These are phyloP conservation scores for Camelus dromedarius DNA, from an alignment of 2,113 vertebrate species.

Conservation along the genomic window DNA sequence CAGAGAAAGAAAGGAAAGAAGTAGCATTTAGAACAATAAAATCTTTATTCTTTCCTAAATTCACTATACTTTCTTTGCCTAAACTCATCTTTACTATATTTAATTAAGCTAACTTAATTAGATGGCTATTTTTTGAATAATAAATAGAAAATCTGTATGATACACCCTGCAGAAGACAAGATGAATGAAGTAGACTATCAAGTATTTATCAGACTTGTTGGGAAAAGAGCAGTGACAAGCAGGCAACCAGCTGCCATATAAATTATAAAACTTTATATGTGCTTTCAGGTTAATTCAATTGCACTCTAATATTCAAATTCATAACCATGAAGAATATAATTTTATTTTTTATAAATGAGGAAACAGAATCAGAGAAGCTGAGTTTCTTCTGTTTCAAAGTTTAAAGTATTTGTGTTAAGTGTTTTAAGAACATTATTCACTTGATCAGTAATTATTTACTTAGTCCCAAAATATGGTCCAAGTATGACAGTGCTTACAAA, in stretches of 20 bases:
- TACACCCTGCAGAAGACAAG: background rate
- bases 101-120: background rate
- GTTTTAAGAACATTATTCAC: background rate
- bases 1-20: background rate
- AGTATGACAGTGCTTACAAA: background rate
- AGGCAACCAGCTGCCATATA: background rate
- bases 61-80: background rate
- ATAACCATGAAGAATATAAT: background rate
- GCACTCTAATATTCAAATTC: background rate
- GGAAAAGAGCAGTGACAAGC: background rate
- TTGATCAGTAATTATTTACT: background rate
- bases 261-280: background rate
- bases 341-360: conserved; percentile 9
- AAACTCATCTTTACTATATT: background rate
- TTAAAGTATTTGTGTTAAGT: background rate
- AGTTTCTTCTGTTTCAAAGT: background rate
- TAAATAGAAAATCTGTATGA: background rate
- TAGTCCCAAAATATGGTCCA: background rate
- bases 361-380: background rate
- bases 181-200: background rate
- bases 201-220: background rate
- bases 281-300: background rate
- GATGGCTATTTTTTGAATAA: background rate
- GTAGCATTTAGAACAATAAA: background rate
- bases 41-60: background rate